These are phyloP conservation scores for Matsumurasca onukii DNA, from an alignment of 1,140 invertebrate species.

Conservation along the genomic window DNA sequence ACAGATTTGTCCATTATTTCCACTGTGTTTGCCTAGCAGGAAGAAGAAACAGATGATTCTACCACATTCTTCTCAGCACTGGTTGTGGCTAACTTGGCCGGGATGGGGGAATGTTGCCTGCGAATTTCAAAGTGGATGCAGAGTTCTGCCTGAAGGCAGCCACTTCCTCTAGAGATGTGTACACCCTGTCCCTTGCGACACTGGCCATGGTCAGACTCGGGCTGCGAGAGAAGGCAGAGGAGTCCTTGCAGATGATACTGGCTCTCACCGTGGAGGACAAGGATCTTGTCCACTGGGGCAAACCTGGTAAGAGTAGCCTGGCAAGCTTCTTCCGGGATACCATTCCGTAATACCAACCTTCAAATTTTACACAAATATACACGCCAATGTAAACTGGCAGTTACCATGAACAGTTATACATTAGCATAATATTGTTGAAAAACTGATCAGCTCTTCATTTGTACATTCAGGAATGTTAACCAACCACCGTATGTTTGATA, in stretches of 20 bases:
- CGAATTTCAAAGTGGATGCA: neutral
- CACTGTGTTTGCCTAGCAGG: no score
- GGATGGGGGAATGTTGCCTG: neutral
- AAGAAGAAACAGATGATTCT: constrained; percentile 62
- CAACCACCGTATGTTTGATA: no score
- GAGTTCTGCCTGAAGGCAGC: constrained; percentile 17
- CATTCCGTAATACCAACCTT: no score
- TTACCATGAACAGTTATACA: no score
- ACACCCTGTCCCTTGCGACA: neutral
- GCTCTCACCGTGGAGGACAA: constrained; percentile 51
- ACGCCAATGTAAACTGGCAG: no score
- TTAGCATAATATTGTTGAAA: no score
- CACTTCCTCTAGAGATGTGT: neutral
- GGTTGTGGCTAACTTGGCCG: neutral
- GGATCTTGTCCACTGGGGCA: constrained; percentile 68
- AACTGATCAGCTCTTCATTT: no score
- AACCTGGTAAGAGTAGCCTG: constrained; percentile 56
- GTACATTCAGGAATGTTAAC: no score
- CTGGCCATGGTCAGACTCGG: neutral
- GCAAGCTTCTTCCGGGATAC: no score
- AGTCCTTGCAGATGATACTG: neutral
- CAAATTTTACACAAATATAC: no score
- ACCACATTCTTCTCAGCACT: neutral
- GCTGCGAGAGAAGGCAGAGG: neutral
- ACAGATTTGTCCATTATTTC: no score